Base-by-base conservation (phyloP, 2,113 vertebrate genomes). In the Eublepharis macularius region DNA sequence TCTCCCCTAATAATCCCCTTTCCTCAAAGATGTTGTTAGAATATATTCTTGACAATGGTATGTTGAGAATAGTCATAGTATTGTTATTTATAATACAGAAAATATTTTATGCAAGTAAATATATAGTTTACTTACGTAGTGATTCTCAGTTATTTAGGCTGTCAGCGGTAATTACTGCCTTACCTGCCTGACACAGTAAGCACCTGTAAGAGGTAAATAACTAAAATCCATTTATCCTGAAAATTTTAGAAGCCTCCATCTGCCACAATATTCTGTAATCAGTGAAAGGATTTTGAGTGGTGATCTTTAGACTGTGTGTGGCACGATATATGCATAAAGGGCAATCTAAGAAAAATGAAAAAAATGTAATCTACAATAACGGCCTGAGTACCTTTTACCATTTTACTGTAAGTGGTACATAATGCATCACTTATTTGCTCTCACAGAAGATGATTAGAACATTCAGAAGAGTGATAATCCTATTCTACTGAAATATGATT, bases 161-260 rank as follows among this genome's bases (percentile, higher is more conserved):
- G 72, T 72, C 84, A 86, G 4, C 54, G 85, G 41, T 49, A 83
- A 41, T 68, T 70, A 47, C 54, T 86, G 60, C 74, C 79, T 83
- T 90, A 91, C 81, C 86, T 17, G 75, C 88, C 79, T 90, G 87
- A 85, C 90, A 26, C 76, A 89, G 9, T 82, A 90, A 92, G 86
- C 93, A 91, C 79, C 89, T 86, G 63, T 94, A 92, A 88, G 13
- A 65, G n/a, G 83, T 87, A 92, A 92, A 86, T 68, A 86, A 86
- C 45, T 0, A 0, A 75, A 88, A 94, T 92, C 89, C 13, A 1
- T 93, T 94, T 90, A 92, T 68, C 92, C 80, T 82, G 57, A 65
- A 86, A 89, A 92, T 75, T 39, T 57, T 80, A 76, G 26, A 87
- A 68, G 43, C 80, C 32, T 6, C 83, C 91, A 91, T 86, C 90